Conservation (phyloP, 2,888 invertebrate genomes). For the Sepioteuthis lessoniana region DNA sequence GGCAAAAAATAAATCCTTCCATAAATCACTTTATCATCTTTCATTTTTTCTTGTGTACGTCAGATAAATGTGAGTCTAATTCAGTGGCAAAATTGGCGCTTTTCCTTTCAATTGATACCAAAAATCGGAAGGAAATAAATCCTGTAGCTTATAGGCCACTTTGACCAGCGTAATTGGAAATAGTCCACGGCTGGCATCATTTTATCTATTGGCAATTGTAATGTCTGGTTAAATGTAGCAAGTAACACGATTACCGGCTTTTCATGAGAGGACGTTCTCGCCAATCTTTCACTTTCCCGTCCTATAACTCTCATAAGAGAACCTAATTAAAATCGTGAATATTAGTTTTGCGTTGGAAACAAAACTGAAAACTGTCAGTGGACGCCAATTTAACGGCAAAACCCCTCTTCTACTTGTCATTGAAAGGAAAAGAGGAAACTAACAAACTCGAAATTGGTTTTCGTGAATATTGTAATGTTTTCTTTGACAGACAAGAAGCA, state of each 20-base stretch:
- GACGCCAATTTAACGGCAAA: neutral
- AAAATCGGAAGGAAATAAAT: neutral
- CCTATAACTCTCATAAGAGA: neutral
- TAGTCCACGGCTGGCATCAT: neutral
- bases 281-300: neutral
- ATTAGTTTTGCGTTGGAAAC: neutral
- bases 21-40: too few relatives aligned
- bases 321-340: neutral
- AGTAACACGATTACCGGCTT: neutral
- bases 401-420: neutral
- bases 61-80: neutral
- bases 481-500: neutral
- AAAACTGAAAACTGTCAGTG: neutral
- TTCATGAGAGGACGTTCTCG: neutral
- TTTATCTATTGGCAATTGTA: neutral
- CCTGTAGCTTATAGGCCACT: neutral
- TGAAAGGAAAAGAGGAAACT: neutral
- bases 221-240: constrained; percentile 8
- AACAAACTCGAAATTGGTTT: neutral
- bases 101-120: constrained; percentile 13
- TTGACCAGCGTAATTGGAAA: neutral
- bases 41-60: too few relatives aligned
- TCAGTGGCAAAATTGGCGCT: neutral
- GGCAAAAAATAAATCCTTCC: too few relatives aligned
- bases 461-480: neutral